Percentiles rank a stretch among this genome's conserved stretches.
phyloP scores from a whole-genome alignment of 2,113 vertebrate genomes.

The Edolisoma coerulescens region DNA sequence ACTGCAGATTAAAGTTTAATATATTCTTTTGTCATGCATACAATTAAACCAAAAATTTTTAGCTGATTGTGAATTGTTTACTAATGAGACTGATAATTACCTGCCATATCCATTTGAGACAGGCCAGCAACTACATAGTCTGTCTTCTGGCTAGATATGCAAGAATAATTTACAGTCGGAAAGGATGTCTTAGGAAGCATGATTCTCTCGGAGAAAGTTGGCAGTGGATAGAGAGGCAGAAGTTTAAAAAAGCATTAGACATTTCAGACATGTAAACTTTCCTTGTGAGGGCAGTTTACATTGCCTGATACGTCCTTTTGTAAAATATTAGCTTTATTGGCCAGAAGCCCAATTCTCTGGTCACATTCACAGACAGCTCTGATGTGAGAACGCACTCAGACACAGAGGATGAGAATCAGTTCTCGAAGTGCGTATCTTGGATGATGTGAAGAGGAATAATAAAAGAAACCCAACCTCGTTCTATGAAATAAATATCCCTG shows the following conservation, averaged over 20 bases:
- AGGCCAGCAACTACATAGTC: background rate
- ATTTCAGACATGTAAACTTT: conserved; percentile 27
- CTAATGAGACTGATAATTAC: background rate
- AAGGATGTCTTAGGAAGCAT: background rate
- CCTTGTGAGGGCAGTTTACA: conserved; percentile 11
- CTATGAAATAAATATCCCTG: background rate
- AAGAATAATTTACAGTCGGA: background rate
- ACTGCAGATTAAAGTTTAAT: background rate
- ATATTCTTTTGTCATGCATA: background rate
- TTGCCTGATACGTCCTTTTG: background rate
- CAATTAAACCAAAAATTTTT: background rate
- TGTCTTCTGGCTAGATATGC: background rate
- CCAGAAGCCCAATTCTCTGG: background rate
- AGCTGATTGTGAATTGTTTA: conserved; percentile 33
- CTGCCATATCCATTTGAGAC: background rate
- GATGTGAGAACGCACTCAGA: background rate
- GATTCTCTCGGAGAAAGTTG: background rate
- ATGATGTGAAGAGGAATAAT: background rate
- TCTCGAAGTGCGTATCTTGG: background rate
- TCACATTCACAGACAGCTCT: background rate
- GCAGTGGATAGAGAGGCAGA: background rate
- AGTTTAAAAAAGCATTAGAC: background rate
- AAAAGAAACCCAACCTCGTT: background rate
- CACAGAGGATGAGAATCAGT: background rate
- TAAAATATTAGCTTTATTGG: background rate